These are phyloP conservation scores for Papilio demoleus DNA, from an alignment of 2,888 invertebrate genomes.

Conservation along the genomic window DNA sequence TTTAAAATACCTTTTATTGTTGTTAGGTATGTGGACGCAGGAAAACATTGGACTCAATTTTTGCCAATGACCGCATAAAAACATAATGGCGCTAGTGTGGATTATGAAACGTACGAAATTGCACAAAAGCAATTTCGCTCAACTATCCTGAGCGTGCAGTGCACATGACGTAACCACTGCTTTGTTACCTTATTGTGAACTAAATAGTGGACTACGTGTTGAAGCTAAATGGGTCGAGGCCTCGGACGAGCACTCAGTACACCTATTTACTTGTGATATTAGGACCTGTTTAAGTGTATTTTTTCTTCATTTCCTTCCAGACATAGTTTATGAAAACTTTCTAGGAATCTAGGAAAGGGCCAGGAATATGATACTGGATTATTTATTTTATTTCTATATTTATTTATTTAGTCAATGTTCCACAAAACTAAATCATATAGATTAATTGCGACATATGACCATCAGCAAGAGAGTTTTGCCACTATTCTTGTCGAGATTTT, in stretches of 20 bases:
- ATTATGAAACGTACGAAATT: constrained; percentile 33
- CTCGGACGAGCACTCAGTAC: not conserved
- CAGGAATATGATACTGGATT: too few species aligned
- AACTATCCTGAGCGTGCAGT: constrained; percentile 7
- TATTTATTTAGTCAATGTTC: too few species aligned
- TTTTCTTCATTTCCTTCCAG: not conserved
- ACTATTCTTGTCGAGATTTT: too few species aligned
- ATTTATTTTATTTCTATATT: too few species aligned
- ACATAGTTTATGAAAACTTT: not conserved
- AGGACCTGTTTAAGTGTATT: too few species aligned
- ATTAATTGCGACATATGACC: too few species aligned
- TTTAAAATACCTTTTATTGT: not conserved
- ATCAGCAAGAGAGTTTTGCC: too few species aligned
- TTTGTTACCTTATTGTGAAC: constrained; percentile 1
- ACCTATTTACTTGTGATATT: not conserved
- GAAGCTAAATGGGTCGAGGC: not conserved
- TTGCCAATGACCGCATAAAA: constrained; percentile 41
- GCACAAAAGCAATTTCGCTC: constrained; percentile 24
- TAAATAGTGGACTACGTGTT: not conserved
- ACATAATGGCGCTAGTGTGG: constrained; percentile 27
- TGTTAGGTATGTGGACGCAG: not conserved
- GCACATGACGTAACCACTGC: not conserved
- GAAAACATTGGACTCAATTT: constrained; percentile 35
- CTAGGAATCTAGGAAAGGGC: too few species aligned
- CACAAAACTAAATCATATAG: too few species aligned